A percentile compares a stretch with the other conserved stretches of the same genome.
Conservation (phyloP, 2,888 invertebrate genomes). For the Pandemis heparana region DNA sequence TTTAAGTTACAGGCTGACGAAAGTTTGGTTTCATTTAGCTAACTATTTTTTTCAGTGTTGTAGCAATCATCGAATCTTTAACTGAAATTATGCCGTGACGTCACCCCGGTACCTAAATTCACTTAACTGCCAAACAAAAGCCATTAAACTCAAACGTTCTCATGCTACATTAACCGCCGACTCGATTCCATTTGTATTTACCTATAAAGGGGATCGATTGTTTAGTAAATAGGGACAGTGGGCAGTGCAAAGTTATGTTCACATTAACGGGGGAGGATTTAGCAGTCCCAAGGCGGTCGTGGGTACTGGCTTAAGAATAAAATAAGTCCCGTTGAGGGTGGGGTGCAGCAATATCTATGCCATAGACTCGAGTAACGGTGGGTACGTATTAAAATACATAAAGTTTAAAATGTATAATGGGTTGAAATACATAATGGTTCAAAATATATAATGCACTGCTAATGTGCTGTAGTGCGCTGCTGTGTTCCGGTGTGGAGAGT, state of each 20-base stretch:
- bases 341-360: too few relatives aligned
- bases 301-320: constrained; percentile 4
- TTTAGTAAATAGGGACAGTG: constrained; percentile 6
- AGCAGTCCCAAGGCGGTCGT: neutral
- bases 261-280: neutral
- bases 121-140: constrained; percentile 44
- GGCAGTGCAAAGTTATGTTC: constrained; percentile 8
- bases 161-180: constrained; percentile 61
- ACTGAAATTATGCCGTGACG: constrained; percentile 13
- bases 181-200: constrained; percentile 40
- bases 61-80: neutral
- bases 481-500: too few relatives aligned
- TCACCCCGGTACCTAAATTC: constrained; percentile 33
- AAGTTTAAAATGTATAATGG: too few relatives aligned
- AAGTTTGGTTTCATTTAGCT: too few relatives aligned
- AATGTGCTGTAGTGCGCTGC: too few relatives aligned
- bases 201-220: constrained; percentile 20
- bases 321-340: neutral
- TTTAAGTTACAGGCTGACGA: too few relatives aligned
- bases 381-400: too few relatives aligned
- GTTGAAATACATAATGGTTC: too few relatives aligned
- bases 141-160: constrained; percentile 65
- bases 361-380: too few relatives aligned
- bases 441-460: too few relatives aligned
- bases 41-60: too few relatives aligned